These are phyloP conservation scores for Physocephala rufipes DNA, from an alignment of 2,888 invertebrate species.

Conservation along the genomic window DNA sequence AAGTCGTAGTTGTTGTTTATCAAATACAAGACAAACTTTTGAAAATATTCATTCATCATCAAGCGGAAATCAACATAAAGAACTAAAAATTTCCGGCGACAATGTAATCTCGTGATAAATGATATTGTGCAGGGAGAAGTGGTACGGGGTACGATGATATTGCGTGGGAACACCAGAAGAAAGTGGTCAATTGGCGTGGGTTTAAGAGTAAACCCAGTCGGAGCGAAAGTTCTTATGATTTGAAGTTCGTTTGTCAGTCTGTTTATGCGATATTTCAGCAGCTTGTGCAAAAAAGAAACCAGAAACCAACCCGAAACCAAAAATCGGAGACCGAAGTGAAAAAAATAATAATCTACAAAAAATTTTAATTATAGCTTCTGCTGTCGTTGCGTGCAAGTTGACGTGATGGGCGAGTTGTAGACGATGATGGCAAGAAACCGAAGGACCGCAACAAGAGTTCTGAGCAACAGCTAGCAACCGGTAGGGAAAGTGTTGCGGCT, in stretches of 20 bases:
- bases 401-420: conserved; percentile 49
- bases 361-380: conserved; percentile 32
- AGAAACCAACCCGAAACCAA: neutral
- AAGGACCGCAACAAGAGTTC: conserved; percentile 59
- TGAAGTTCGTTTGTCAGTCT: neutral
- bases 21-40: conserved; percentile 12
- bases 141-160: neutral
- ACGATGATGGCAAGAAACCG: conserved; percentile 54
- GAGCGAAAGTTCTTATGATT: neutral
- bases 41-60: conserved; percentile 25
- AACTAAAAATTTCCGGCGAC: conserved; percentile 43
- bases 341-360: neutral
- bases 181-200: neutral
- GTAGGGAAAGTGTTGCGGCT: neutral
- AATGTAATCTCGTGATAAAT: conserved; percentile 49
- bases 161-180: neutral
- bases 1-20: too few relatives aligned
- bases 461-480: conserved; percentile 5
- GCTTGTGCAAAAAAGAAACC: neutral
- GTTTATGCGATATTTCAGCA: too few relatives aligned
- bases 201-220: too few relatives aligned
- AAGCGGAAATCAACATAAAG: conserved; percentile 32
- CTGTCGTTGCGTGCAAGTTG: conserved; percentile 37
- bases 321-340: neutral
- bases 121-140: conserved; percentile 32